Base-by-base conservation (phyloP, 2,797 vertebrate species). In the Enteromius trimaculatus region DNA sequence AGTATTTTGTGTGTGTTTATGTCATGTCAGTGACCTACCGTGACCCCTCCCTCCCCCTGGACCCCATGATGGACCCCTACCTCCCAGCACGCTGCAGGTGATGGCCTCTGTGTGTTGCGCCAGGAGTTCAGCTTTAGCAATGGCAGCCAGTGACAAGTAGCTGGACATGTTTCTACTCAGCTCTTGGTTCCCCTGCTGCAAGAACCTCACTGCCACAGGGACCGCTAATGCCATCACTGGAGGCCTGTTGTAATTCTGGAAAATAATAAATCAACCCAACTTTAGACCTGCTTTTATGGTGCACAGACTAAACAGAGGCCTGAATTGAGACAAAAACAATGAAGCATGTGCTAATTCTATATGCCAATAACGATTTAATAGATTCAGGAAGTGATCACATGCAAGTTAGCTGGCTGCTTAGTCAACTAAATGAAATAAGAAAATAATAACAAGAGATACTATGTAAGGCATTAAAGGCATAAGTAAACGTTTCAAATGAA, bases 111-210 rank as follows among this genome's bases (percentile, higher is more conserved):
- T 96, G 94, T 99, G 97, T 64, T 96, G 95, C 3, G 94, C 96
- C 90, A 99, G 92, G 49, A 99, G 95, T 10, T 98, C 96, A 0
- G 94, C 96, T 86, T 97, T 92, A 75, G 96, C 93, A 0, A 98
- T 98, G 0, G 96, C 96, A 10, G 96, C 97, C 92, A 99, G 88
- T 7, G 97, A 98, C 42, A 99, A 94, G 79, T 98, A 99, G 87
- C 95, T 99, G 42, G 97, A 97, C 97, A 99, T 97, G 91, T 97
- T 98, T 81, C 96, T 95, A 89, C 96, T 96, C 87, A 99, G 93
- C 75, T 98, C 97, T 89, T 92, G 95, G 85, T 94, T 97, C 47
- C 97, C 96, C 84, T 95, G 92, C 88, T 96, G 96, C 62, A 99
- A 95, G 91, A 98, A 99, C 11, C 94, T 96, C 89, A 99, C 96